phyloP scores from a whole-genome alignment of 2,797 vertebrate genomes.

The Balearica regulorum region DNA sequence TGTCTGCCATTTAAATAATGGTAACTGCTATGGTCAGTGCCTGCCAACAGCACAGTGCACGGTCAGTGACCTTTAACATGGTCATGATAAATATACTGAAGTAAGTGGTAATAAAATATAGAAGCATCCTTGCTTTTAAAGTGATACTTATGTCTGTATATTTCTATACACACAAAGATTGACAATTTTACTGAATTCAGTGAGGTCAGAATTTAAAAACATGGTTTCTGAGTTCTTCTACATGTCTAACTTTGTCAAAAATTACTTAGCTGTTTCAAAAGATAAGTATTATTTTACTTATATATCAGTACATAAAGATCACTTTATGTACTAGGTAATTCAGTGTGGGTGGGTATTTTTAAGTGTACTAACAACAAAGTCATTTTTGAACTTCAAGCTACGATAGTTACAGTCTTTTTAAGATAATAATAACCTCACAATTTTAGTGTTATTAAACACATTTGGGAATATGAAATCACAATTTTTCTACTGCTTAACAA shows the following conservation, averaged over 20 bases:
- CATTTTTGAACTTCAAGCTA: not conserved
- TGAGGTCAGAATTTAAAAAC: not conserved
- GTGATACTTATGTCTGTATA: not conserved
- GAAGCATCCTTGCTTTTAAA: not conserved
- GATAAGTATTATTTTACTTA: not conserved
- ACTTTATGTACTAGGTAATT: not conserved
- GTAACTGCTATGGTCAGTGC: not conserved
- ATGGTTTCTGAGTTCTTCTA: not conserved
- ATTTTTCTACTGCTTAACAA: not conserved
- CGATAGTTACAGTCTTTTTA: not conserved
- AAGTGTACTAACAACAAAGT: not conserved
- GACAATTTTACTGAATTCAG: not conserved
- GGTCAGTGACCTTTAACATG: not conserved
- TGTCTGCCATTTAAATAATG: not conserved
- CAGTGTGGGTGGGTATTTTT: not conserved
- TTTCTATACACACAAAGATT: not conserved
- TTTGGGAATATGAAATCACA: not conserved
- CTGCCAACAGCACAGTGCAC: not conserved
- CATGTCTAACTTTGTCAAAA: not conserved
- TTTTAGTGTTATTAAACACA: not conserved
- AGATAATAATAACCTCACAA: not conserved
- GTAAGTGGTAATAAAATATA: not conserved
- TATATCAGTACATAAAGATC: not conserved
- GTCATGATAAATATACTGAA: not conserved
- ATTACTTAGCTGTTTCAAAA: not conserved